phyloP scores from a whole-genome alignment of 2,797 vertebrate species.

The Acipenser ruthenus region DNA sequence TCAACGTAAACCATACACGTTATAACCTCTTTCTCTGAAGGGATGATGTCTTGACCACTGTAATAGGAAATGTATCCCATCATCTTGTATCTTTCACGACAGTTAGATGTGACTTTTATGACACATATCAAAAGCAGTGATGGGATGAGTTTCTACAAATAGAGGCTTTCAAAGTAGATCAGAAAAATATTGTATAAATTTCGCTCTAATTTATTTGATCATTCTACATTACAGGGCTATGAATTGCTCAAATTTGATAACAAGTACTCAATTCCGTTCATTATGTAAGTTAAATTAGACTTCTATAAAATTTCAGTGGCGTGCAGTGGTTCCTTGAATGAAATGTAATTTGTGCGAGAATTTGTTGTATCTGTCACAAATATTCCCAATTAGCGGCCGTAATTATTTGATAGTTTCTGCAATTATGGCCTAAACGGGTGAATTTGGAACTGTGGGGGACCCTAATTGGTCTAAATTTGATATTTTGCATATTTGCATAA shows the following conservation, averaged over 20 bases:
- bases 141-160: slow-evolving; percentile 68
- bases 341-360: slow-evolving; percentile 99
- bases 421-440: slow-evolving; percentile 96
- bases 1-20: slow-evolving; percentile 10
- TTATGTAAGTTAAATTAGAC: slow-evolving; percentile 93
- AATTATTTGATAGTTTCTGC: slow-evolving; percentile 99
- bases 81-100: slow-evolving; percentile 55
- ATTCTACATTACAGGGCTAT: slow-evolving; percentile 91
- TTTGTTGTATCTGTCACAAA: slow-evolving; percentile 99
- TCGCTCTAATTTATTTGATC: slow-evolving; percentile 93
- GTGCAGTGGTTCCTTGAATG: slow-evolving; percentile 85
- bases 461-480: slow-evolving; percentile 99
- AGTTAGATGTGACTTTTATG: slow-evolving; percentile 52
- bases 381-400: slow-evolving; percentile 98
- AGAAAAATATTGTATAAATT: slow-evolving; percentile 88
- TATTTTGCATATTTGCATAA: slow-evolving; percentile 99
- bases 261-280: slow-evolving; percentile 96
- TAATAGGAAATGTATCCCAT: slow-evolving; percentile 56
- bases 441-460: slow-evolving; percentile 95
- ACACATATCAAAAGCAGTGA: slow-evolving; percentile 57
- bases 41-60: slow-evolving; percentile 41
- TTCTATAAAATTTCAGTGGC: slow-evolving; percentile 87
- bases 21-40: slow-evolving; percentile 25
- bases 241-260: slow-evolving; percentile 98
- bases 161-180: slow-evolving; percentile 67